A percentile compares a stretch with the other conserved stretches of the same genome.
These are phyloP conservation scores for Stenodera caucasica DNA, from an alignment of 2,888 invertebrate genomes.

Conservation along the genomic window DNA sequence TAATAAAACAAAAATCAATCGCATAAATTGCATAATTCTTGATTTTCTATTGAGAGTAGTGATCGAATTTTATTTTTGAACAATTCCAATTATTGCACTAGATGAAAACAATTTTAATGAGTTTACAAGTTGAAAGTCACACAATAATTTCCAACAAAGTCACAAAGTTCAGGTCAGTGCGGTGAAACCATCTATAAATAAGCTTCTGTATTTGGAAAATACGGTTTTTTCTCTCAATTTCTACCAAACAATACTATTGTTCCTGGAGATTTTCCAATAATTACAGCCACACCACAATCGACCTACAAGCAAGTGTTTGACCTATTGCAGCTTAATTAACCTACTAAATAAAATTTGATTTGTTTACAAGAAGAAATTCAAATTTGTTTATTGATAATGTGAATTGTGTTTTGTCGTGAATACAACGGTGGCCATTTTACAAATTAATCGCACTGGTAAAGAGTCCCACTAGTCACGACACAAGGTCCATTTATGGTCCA, in stretches of 20 bases:
- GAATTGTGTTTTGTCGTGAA: slow-evolving; percentile 15
- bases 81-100: not conserved
- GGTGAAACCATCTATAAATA: slow-evolving; percentile 2
- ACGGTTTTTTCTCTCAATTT: not conserved
- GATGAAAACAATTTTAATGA: not conserved
- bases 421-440: slow-evolving; percentile 23
- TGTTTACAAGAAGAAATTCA: no score
- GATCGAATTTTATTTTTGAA: no score
- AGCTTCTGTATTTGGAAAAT: slow-evolving; percentile 4
- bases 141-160: not conserved
- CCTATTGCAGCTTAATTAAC: slow-evolving; percentile 1
- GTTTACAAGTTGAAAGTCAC: no score
- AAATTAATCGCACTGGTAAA: slow-evolving; percentile 22
- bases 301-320: slow-evolving; percentile 3
- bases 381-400: no score
- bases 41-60: no score
- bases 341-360: not conserved
- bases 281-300: not conserved
- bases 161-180: slow-evolving; percentile 1
- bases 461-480: slow-evolving; percentile 26
- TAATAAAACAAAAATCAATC: no score
- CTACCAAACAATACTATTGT: not conserved
- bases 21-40: no score
- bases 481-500: slow-evolving; percentile 24
- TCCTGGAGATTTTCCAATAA: not conserved